Percentiles rank a stretch among this genome's conserved stretches.
Evolutionary conservation across 2,888 invertebrate genomes (phyloP).

Genomic region (Pyrrhia umbra): DNA sequence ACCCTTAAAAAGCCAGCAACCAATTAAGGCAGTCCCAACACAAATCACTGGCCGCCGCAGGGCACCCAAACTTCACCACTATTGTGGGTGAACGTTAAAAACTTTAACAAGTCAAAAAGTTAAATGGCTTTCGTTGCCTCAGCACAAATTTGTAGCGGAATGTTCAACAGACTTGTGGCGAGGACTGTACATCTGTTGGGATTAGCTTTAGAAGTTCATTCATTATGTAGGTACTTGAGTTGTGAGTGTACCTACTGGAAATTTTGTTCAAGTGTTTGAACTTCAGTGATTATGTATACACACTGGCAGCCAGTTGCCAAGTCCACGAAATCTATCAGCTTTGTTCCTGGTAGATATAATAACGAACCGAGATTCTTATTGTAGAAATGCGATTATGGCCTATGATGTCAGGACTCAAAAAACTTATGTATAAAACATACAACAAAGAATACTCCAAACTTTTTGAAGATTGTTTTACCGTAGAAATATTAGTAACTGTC

Average conservation of each 20-base stretch:
- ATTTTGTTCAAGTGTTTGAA: slow-evolving; percentile 5
- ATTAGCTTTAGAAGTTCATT: slow-evolving; percentile 38
- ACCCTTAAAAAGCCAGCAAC: neutral
- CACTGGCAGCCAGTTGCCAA: too few relatives aligned
- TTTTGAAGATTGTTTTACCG: too few relatives aligned
- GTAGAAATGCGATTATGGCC: too few relatives aligned
- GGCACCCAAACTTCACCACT: slow-evolving; percentile 49
- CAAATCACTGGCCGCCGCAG: slow-evolving; percentile 39
- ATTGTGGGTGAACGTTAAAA: slow-evolving; percentile 52
- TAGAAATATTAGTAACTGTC: too few relatives aligned
- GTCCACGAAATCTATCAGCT: too few relatives aligned
- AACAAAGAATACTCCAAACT: too few relatives aligned
- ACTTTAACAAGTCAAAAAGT: slow-evolving; percentile 60
- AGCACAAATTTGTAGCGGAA: slow-evolving; percentile 55
- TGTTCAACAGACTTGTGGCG: slow-evolving; percentile 45
- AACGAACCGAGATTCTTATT: too few relatives aligned
- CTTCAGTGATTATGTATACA: neutral
- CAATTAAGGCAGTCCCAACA: slow-evolving; percentile 12
- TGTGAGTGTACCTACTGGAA: slow-evolving; percentile 2
- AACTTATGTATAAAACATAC: too few relatives aligned
- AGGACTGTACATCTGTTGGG: slow-evolving; percentile 17
- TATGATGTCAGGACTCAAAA: too few relatives aligned
- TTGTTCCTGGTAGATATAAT: too few relatives aligned
- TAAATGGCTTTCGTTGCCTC: slow-evolving; percentile 65
- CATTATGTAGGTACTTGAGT: slow-evolving; percentile 15